Percentiles rank a stretch among this genome's conserved stretches.
Evolutionary conservation across 1,140 invertebrate species (phyloP).

Genomic region (Drosophila tani): DNA sequence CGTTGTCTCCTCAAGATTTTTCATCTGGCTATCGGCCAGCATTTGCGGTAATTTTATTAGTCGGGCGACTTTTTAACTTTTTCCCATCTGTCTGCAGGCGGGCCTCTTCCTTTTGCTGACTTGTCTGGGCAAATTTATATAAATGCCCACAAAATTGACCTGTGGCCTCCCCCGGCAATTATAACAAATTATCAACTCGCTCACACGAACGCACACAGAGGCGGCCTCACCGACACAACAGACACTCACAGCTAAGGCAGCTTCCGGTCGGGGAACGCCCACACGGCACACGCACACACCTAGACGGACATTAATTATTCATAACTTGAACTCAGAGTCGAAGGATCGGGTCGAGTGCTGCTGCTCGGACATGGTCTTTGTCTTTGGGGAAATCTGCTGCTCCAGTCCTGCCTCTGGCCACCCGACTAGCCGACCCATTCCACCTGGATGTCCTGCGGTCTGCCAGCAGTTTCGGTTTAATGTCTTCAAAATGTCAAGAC

Average conservation of each 20-base stretch:
- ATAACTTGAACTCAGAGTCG: slow-evolving; percentile 69
- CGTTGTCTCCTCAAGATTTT: neutral
- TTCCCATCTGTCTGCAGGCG: slow-evolving; percentile 19
- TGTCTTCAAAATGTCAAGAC: slow-evolving; percentile 75
- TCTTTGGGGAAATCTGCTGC: slow-evolving; percentile 74
- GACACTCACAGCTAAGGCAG: slow-evolving; percentile 32
- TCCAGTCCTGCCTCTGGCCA: slow-evolving; percentile 7
- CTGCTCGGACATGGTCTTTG: slow-evolving; percentile 58
- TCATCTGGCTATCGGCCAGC: neutral
- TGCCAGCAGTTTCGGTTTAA: slow-evolving; percentile 74
- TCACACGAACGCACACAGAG: slow-evolving; percentile 61
- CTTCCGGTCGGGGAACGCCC: slow-evolving; percentile 39
- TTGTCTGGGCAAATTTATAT: slow-evolving; percentile 75
- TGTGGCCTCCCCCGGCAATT: slow-evolving; percentile 78
- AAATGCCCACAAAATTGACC: slow-evolving; percentile 83
- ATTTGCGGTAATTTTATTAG: slow-evolving; percentile 53
- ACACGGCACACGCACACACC: slow-evolving; percentile 52
- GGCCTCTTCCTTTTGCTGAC: slow-evolving; percentile 34
- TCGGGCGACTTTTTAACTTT: slow-evolving; percentile 37
- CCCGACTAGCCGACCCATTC: slow-evolving; percentile 1
- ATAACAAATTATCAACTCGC: slow-evolving; percentile 82
- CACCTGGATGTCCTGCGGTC: slow-evolving; percentile 47
- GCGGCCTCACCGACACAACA: slow-evolving; percentile 17
- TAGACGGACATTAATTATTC: slow-evolving; percentile 78
- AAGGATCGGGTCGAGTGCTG: slow-evolving; percentile 39